A percentile compares a stretch with the other conserved stretches of the same genome.
phyloP scores from a whole-genome alignment of 2,113 vertebrate genomes.

The Indicator indicator region DNA sequence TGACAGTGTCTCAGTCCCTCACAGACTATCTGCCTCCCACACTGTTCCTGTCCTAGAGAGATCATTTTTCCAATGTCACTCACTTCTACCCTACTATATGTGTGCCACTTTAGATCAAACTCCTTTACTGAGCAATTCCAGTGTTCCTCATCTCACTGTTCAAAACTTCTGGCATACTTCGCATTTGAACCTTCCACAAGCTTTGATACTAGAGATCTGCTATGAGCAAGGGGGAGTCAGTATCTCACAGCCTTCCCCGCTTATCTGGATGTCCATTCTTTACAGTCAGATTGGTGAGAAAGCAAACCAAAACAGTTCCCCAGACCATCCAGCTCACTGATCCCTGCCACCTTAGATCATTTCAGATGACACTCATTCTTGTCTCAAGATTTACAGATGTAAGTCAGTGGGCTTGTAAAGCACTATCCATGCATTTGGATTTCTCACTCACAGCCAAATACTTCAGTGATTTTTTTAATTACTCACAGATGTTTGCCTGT shows the following conservation, averaged over 20 bases:
- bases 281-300: not conserved
- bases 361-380: constrained; percentile 5
- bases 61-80: not conserved
- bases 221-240: not conserved
- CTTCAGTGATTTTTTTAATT: constrained; percentile 67
- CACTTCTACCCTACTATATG: not conserved
- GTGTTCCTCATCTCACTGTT: not conserved
- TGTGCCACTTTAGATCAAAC: not conserved
- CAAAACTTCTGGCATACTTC: not conserved
- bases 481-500: constrained; percentile 71
- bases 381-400: constrained; percentile 27
- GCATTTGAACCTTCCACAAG: not conserved
- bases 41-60: not conserved
- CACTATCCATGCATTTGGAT: not conserved
- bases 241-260: not conserved
- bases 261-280: not conserved
- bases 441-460: constrained; percentile 43
- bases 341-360: not conserved
- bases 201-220: not conserved
- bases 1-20: not conserved
- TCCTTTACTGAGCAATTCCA: not conserved
- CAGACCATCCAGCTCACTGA: not conserved
- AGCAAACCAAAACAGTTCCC: not conserved
- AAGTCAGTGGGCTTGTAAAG: constrained; percentile 37
- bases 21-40: not conserved